Evolutionary conservation across 2,113 vertebrate species (phyloP).

Genomic region (Oncorhynchus tshawytscha): DNA sequence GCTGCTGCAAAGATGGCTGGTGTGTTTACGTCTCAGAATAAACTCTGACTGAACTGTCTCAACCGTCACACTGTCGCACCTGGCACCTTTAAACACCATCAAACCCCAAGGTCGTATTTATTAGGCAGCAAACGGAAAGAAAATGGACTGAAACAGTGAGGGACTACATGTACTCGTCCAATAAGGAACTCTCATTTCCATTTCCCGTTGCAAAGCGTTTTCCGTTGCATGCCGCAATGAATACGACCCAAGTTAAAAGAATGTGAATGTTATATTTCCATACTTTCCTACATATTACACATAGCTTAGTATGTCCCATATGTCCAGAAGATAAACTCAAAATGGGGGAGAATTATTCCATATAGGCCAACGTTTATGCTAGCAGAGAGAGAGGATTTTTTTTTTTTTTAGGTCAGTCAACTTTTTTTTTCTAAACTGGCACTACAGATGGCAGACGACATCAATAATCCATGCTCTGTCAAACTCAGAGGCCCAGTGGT

Average conservation of each 20-base stretch:
- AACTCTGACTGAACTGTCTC: neutral
- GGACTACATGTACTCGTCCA: too few species aligned
- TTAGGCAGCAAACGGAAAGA: neutral
- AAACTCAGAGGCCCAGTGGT: neutral
- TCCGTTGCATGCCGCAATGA: too few species aligned
- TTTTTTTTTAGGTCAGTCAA: neutral
- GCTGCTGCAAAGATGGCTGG: neutral
- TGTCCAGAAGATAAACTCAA: neutral
- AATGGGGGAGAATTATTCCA: neutral
- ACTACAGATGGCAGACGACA: neutral
- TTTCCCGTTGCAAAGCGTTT: too few species aligned
- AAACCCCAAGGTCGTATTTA: neutral
- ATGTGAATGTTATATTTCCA: neutral
- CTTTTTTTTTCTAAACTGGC: neutral
- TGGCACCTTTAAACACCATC: neutral
- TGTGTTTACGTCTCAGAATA: neutral
- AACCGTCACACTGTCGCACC: neutral
- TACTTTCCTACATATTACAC: neutral
- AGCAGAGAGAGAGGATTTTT: too few species aligned
- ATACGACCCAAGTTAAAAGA: neutral
- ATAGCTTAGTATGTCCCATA: neutral
- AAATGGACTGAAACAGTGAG: neutral
- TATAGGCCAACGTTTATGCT: neutral
- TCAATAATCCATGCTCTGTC: constrained; percentile 23
- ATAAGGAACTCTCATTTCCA: too few species aligned